These are phyloP conservation scores for Oreochromis tanganicae DNA, from an alignment of 2,113 vertebrate species.

Conservation along the genomic window DNA sequence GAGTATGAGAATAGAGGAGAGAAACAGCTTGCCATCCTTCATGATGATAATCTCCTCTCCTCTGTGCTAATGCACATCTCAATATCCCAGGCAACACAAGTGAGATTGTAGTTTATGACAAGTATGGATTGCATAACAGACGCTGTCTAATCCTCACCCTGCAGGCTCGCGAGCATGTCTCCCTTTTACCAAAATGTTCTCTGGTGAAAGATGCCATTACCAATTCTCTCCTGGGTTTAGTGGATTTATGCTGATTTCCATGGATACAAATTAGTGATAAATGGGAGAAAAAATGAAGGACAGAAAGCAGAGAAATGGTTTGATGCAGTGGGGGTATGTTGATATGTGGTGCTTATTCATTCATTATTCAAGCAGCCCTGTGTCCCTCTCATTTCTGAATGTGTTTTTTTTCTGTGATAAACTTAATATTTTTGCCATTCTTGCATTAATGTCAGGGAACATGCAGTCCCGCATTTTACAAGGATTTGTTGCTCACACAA, in stretches of 20 bases:
- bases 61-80: conserved; percentile 69
- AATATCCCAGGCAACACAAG: conserved; percentile 71
- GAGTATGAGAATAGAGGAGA: conserved; percentile 33
- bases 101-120: conserved; percentile 73
- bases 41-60: conserved; percentile 70
- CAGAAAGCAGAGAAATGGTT: not conserved
- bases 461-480: not conserved
- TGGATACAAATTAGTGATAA: conserved; percentile 3
- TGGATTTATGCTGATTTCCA: conserved; percentile 21
- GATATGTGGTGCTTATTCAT: not conserved
- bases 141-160: conserved; percentile 73
- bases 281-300: not conserved
- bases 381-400: not conserved
- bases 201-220: conserved; percentile 59
- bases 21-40: conserved; percentile 74
- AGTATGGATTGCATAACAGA: conserved; percentile 75
- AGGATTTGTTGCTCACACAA: not conserved
- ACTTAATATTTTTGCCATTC: not conserved
- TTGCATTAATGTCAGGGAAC: not conserved
- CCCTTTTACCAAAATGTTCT: conserved; percentile 55
- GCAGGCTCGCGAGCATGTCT: conserved; percentile 60
- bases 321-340: not conserved
- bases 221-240: conserved; percentile 28
- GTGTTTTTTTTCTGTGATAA: not conserved
- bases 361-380: not conserved